Percentiles rank a stretch among this genome's conserved stretches.
phyloP scores from a whole-genome alignment of 2,888 invertebrate genomes.

The Copidosoma aretas region DNA sequence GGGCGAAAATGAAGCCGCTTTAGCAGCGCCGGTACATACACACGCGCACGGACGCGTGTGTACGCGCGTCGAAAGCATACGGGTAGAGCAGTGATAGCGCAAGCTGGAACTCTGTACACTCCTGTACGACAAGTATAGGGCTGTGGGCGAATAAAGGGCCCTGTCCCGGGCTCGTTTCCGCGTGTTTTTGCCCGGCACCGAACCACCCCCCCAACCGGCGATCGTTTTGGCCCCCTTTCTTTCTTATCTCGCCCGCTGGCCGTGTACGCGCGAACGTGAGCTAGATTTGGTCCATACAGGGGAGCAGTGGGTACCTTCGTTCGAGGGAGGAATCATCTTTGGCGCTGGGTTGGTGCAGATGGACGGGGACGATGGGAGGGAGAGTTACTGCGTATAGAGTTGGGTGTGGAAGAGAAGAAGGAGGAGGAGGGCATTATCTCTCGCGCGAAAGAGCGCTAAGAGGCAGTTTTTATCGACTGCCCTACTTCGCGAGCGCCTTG shows the following conservation, averaged over 20 bases:
- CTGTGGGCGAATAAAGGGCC: too few species aligned
- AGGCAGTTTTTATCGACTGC: constrained; percentile 38
- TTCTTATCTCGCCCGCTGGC: neutral
- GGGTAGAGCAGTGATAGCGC: too few species aligned
- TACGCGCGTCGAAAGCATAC: too few species aligned
- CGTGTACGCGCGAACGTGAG: neutral
- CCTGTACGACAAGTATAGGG: too few species aligned
- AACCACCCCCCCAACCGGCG: too few species aligned
- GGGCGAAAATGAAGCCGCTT: neutral
- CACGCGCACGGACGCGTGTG: neutral
- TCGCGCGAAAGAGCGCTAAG: constrained; percentile 19
- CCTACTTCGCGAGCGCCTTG: constrained; percentile 38
- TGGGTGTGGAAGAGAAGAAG: neutral
- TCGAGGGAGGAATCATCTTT: neutral
- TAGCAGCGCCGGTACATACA: neutral
- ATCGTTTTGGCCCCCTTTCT: too few species aligned
- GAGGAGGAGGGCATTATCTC: constrained; percentile 13
- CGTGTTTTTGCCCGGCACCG: neutral
- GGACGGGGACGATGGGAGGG: constrained; percentile 1
- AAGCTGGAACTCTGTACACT: too few species aligned
- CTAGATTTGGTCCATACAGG: too few species aligned
- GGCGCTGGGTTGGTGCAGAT: neutral
- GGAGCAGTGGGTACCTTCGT: neutral
- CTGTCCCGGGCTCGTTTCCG: neutral
- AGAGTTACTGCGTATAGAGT: neutral